Evolutionary conservation across 2,797 vertebrate species (phyloP), one percentile per base, ranked within the genome.

Genomic region (Atherinosoma microstoma): DNA sequence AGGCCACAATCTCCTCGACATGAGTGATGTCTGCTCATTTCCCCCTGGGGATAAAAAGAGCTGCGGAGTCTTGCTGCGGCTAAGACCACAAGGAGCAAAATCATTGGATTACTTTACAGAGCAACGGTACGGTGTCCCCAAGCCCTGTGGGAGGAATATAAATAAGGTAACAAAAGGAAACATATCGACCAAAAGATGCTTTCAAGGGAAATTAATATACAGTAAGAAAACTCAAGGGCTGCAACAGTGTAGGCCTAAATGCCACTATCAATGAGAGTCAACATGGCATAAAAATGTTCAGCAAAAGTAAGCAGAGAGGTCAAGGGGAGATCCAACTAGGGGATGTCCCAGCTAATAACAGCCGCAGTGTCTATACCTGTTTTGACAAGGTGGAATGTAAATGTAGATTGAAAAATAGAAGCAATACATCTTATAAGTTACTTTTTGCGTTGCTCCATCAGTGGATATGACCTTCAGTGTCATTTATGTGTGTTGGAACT

Each of bases 1-100:
- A 2, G 67, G 72, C 70, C 12, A 34, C 80, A 76, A 67, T 80
- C 84, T 74, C 72, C 67, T 64, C 67, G 59, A 86, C 85, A 64
- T 82, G 89, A 93, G 72, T 68, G 67, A 92, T 91, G 81, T 85
- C 69, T 47, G 40, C 58, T 82, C 57, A 58, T 78, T 79, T 65
- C 64, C 70, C 75, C 74, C 15, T 18, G 5, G 34, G 71, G 71
- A 67, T 29, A 58, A 73, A 51, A 64, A 73, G 47, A 73, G 64
- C 8, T 0, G 0, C 12, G 20, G 38, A 75, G 71, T 32, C 57
- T 78, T 11, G 38, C 63, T 64, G 56, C 2, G 11, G 42, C 79
- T 73, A 78, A 15, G 2, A 77, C 66, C 42, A 12, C 62, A 18
- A 16, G 42, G 36, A 57, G 67, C 47, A 67, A 67, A 76, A 80